Evolutionary conservation across 2,888 invertebrate species (phyloP), one percentile per base, ranked within the genome.

Genomic region (Mythimna pallens): DNA sequence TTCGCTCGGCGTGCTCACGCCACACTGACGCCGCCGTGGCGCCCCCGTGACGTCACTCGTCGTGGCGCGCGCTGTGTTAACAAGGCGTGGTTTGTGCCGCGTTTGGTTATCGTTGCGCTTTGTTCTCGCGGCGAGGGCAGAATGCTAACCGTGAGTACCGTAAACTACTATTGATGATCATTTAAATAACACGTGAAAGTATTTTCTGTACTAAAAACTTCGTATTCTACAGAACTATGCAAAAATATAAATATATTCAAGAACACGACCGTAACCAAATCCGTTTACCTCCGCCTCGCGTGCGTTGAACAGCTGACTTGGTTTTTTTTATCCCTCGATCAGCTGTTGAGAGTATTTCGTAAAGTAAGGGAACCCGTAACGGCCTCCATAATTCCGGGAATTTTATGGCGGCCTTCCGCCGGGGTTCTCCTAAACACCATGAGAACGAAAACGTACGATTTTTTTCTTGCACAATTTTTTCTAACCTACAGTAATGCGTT

Each of bases 1-100:
- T 59, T 62, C 84, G 65, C 65, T 71, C 43, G 84, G 85, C 89
- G 88, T 87, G 87, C 63, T 63, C 86, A 88, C 90, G 89, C 85
- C 87, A 77, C 55, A 89, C 89, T 90, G 87, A 78, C 75, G 79
- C 67, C 69, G 73, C 61, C 71, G 76, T 76, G 78, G 69, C 12
- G 30, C 25, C 55, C 25, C 52, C 65, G 58, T 65, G 62, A 73
- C 83, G 78, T 81, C 73, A 68, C 68, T 30, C 52, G 78, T 50
- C 78, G 78, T 78, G 70, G 62, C 17, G 70, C 62, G 61, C 63
- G 34, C 77, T 43, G 25, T 17, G 57, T 34, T 65, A 58, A 65
- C 43, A 20, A 70, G 63, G 55, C 66, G 64, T 67, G 81, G 55
- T 50, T 25, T 52, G 34, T 52, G 22, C 34, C 72, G 34, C 40